Evolutionary conservation across 1,140 invertebrate species (phyloP), one percentile per base, ranked within the genome.

Genomic region (Ooceraea biroi): DNA sequence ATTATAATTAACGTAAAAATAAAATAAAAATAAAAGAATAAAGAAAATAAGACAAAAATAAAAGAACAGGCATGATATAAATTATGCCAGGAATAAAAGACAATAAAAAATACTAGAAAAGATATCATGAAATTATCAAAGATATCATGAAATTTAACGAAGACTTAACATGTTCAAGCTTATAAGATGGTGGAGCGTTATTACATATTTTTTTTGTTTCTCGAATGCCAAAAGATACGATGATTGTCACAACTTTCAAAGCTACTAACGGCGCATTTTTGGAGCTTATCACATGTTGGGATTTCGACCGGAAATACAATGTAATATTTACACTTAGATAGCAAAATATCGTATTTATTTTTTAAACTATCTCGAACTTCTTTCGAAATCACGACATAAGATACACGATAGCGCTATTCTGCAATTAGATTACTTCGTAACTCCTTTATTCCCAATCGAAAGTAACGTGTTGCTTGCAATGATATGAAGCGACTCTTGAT

Each of bases 301-400:
- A 30, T 44, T 72, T 55, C 10, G 36, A 27, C 30, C 63, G 50
- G 63, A 80, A 69, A 46, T 17, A 19, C 30, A n/a, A n/a, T n/a
- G n/a, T n/a, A n/a, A 5, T 68, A 46, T 78, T 76, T 63, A 63
- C n/a, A 50, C n/a, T 74, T 66, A 19, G 76, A 78, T 78, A 78
- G 36, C 11, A 25, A n/a, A n/a, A 19, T 78, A 78, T 57, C 50
- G 2, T 1, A 19, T 69, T 66, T 78, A 78, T 78, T 78, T 78
- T 69, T 14, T 17, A 36, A 22, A 0, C 17, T 50, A 69, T 30
- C 27, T 17, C n/a, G 19, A 7, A 78, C 46, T 0, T 57, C 10
- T 44, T 57, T 57, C 63, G 36, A 44, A 68, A 78, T 57, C 10
- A 3, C 4, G 25, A 22, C 52, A 36, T 7, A 17, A 61, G 30